A percentile compares a stretch with the other conserved stretches of the same genome.
phyloP scores from a whole-genome alignment of 92 coral and sea anemone genomes.

The Phenganax subtilis region DNA sequence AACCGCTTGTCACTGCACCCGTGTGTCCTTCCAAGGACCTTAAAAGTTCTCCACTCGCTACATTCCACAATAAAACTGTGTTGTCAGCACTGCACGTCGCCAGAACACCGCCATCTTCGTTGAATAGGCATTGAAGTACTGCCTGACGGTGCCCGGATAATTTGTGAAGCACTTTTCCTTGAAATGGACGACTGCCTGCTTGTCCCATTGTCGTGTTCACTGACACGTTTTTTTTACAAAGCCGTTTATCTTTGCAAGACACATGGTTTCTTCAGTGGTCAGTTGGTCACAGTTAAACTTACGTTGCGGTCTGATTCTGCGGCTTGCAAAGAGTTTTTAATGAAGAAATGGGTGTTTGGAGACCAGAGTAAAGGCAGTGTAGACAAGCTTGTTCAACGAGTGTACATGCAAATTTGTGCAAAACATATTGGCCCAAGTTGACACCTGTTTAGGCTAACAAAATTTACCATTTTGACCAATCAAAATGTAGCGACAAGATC shows the following conservation, averaged over 20 bases:
- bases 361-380: no score
- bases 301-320: constrained; percentile 4
- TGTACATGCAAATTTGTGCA: constrained; percentile 2
- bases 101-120: constrained; percentile 62
- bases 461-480: constrained; percentile 5
- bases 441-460: background rate
- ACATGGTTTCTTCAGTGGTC: background rate
- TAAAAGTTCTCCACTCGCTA: constrained; percentile 61
- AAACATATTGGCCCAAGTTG: background rate
- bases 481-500: background rate
- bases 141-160: constrained; percentile 66
- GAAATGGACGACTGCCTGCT: constrained; percentile 60
- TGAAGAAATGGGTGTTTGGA: background rate
- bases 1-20: constrained; percentile 62
- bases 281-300: background rate
- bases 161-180: constrained; percentile 52
- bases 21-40: constrained; percentile 66
- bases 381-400: background rate
- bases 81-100: constrained; percentile 87
- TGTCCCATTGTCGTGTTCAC: constrained; percentile 47
- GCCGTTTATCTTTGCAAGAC: background rate
- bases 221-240: background rate
- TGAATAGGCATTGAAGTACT: constrained; percentile 64
- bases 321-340: background rate
- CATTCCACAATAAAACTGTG: constrained; percentile 65